These are phyloP conservation scores for Hedya salicella DNA, from an alignment of 2,888 invertebrate species.

Conservation along the genomic window DNA sequence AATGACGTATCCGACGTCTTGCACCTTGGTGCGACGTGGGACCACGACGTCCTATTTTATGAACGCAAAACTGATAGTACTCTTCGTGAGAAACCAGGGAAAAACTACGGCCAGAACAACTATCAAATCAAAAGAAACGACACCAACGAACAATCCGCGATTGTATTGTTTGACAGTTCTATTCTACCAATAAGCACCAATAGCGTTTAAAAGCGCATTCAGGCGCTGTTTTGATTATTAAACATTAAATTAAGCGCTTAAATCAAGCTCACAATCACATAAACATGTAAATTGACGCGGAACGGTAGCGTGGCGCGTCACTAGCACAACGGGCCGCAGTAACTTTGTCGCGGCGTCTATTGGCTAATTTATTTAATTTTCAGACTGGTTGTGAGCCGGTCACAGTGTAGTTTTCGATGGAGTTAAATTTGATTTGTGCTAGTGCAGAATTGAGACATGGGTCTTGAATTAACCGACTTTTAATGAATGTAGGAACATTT, in stretches of 20 bases:
- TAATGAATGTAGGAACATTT: too few relatives aligned
- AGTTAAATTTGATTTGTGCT: not conserved
- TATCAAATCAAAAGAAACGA: too few relatives aligned
- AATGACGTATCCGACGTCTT: too few relatives aligned
- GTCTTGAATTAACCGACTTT: too few relatives aligned
- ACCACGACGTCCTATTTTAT: too few relatives aligned
- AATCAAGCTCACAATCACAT: slow-evolving; percentile 23
- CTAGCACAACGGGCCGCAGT: slow-evolving; percentile 47
- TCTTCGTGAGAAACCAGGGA: too few relatives aligned
- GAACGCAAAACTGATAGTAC: too few relatives aligned
- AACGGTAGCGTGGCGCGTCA: slow-evolving; percentile 36
- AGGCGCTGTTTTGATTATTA: slow-evolving; percentile 13
- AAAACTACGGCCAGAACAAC: too few relatives aligned
- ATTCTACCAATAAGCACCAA: not conserved
- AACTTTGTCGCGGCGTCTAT: slow-evolving; percentile 61
- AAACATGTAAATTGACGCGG: slow-evolving; percentile 19
- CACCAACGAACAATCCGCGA: not conserved
- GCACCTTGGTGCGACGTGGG: too few relatives aligned
- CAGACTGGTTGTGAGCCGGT: slow-evolving; percentile 50
- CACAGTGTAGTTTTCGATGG: not conserved
- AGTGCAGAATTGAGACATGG: too few relatives aligned
- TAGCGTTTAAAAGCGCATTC: not conserved
- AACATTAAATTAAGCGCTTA: slow-evolving; percentile 17
- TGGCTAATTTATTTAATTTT: slow-evolving; percentile 72
- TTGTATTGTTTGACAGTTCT: not conserved